Percentiles rank a stretch among this genome's conserved stretches.
Evolutionary conservation across 2,888 invertebrate genomes (phyloP).

Genomic region (Deilephila porcellus): DNA sequence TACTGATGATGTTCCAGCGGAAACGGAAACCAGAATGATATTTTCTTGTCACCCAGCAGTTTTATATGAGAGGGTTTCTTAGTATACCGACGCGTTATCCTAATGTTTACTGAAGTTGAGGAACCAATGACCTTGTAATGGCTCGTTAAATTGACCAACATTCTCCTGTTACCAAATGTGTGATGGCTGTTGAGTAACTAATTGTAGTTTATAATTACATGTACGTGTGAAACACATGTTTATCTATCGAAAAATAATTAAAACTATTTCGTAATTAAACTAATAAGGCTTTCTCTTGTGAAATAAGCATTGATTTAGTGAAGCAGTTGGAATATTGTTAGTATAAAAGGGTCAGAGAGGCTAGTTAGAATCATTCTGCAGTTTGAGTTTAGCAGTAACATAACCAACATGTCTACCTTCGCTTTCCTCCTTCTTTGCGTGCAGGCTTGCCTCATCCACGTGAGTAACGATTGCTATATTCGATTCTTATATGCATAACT

Average conservation of each 20-base stretch:
- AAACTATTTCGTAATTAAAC: neutral
- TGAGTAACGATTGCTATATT: conserved; percentile 5
- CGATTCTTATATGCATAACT: no score
- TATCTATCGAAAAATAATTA: neutral
- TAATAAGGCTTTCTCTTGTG: neutral
- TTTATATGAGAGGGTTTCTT: neutral
- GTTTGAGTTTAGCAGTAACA: conserved; percentile 32
- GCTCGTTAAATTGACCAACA: neutral
- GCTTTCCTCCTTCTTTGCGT: conserved; percentile 42
- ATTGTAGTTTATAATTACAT: neutral
- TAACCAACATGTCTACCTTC: conserved; percentile 38
- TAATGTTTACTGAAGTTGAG: neutral
- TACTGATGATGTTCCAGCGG: conserved; percentile 3
- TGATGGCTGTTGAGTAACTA: neutral
- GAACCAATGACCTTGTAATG: conserved; percentile 5
- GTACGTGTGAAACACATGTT: neutral
- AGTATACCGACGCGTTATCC: neutral
- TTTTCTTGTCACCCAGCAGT: neutral
- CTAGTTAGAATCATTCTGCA: conserved; percentile 1
- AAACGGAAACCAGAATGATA: conserved; percentile 8
- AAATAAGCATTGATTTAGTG: neutral
- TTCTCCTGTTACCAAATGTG: neutral
- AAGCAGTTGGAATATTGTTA: neutral
- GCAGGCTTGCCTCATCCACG: conserved; percentile 41
- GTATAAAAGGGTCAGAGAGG: conserved; percentile 18